A percentile compares a stretch with the other conserved stretches of the same genome.
phyloP scores from a whole-genome alignment of 2,113 vertebrate genomes.

The Etia nguti region DNA sequence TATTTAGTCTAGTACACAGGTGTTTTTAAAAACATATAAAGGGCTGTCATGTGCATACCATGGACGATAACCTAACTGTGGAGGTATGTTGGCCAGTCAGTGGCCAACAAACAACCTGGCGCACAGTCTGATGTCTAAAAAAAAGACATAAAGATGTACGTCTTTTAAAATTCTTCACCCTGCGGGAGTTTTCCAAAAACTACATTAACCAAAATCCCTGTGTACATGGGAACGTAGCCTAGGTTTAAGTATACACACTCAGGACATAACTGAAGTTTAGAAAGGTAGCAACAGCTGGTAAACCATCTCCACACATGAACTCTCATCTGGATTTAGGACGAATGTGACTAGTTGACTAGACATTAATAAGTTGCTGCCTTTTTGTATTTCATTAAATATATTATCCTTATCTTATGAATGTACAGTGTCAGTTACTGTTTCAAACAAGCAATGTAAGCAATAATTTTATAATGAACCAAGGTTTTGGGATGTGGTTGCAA shows the following conservation, averaged over 20 bases:
- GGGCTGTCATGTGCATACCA: background rate
- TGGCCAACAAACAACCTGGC: rapidly evolving
- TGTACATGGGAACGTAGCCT: background rate
- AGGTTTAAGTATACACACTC: background rate
- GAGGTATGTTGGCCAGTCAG: background rate
- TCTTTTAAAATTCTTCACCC: background rate
- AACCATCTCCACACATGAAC: background rate
- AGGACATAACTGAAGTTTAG: background rate
- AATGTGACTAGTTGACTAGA: background rate
- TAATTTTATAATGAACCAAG: rapidly evolving
- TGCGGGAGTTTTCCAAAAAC: background rate
- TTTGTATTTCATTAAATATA: background rate
- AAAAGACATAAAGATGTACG: background rate
- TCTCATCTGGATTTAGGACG: background rate
- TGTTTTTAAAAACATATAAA: background rate
- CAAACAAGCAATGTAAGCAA: background rate
- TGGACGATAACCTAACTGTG: background rate
- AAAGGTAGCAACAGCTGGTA: background rate
- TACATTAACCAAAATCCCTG: background rate
- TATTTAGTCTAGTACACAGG: background rate
- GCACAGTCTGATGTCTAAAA: background rate
- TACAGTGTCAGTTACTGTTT: background rate
- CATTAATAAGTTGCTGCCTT: background rate
- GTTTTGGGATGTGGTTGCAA: background rate
- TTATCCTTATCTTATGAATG: background rate